These are phyloP conservation scores for Pseudococcus longispinus DNA, from an alignment of 2,888 invertebrate genomes.

Conservation along the genomic window DNA sequence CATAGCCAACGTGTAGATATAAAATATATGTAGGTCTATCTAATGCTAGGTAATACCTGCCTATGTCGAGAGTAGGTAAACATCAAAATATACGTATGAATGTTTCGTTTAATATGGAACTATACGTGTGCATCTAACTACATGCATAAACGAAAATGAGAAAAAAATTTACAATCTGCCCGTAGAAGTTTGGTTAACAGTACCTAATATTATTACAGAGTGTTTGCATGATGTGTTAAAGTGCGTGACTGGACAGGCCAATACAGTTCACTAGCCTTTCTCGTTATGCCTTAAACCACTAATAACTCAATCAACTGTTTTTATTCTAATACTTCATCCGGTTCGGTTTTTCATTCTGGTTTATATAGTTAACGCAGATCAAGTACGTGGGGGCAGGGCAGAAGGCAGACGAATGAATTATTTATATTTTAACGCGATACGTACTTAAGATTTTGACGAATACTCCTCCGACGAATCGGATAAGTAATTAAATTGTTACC, in stretches of 20 bases:
- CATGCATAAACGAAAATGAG: not conserved
- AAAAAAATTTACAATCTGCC: constrained; percentile 5
- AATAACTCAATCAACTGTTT: constrained; percentile 51
- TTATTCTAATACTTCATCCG: constrained; percentile 42
- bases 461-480: not conserved
- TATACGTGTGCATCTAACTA: not conserved
- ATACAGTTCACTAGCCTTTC: constrained; percentile 52
- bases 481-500: not conserved
- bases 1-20: not conserved
- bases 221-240: constrained; percentile 48
- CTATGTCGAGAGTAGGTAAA: too few relatives aligned
- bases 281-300: constrained; percentile 54
- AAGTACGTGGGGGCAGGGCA: not conserved
- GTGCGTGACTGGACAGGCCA: constrained; percentile 52
- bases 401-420: constrained; percentile 2
- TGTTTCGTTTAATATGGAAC: not conserved
- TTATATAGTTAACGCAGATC: not conserved
- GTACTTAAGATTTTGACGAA: constrained; percentile 30
- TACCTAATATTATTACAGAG: constrained; percentile 48
- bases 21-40: not conserved
- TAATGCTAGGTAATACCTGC: too few relatives aligned
- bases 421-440: constrained; percentile 29
- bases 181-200: constrained; percentile 36
- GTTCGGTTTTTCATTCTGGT: constrained; percentile 36
- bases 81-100: not conserved